phyloP scores from a whole-genome alignment of 2,113 vertebrate genomes.

The Onychostruthus taczanowskii region DNA sequence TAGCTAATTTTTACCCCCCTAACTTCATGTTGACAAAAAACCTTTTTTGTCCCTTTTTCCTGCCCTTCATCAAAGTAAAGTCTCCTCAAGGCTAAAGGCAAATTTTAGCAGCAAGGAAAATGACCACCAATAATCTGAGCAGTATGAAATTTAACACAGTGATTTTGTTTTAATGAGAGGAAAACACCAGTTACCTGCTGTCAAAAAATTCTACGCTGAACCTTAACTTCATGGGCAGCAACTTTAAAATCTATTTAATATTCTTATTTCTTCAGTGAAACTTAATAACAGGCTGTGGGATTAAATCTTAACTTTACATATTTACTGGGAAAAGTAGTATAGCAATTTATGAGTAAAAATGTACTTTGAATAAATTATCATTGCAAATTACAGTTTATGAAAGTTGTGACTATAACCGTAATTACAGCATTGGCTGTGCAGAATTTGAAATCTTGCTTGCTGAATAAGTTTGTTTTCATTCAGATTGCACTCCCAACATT shows the following conservation, averaged over 20 bases:
- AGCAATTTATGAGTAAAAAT: neutral
- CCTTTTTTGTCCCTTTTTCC: neutral
- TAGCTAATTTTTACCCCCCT: neutral
- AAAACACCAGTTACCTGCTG: neutral
- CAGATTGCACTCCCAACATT: neutral
- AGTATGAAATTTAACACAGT: neutral
- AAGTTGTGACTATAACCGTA: conserved; percentile 17
- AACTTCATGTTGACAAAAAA: neutral
- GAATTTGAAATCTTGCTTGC: conserved; percentile 18
- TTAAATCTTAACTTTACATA: conserved; percentile 2
- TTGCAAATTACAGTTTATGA: conserved; percentile 36
- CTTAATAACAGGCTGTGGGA: conserved; percentile 7
- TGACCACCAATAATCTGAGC: neutral
- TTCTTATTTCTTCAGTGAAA: neutral
- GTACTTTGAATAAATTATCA: conserved; percentile 33
- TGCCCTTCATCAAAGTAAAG: neutral
- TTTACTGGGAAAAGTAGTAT: neutral
- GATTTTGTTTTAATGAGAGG: neutral
- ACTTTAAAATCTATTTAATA: neutral
- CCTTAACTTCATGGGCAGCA: neutral
- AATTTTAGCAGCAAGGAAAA: neutral
- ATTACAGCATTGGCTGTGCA: conserved; percentile 3
- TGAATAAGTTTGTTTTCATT: conserved; percentile 56
- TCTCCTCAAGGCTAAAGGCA: neutral
- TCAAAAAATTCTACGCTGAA: neutral